Evolutionary conservation across 2,888 invertebrate genomes (phyloP).

Genomic region (Xestoiulus laeticollis): DNA sequence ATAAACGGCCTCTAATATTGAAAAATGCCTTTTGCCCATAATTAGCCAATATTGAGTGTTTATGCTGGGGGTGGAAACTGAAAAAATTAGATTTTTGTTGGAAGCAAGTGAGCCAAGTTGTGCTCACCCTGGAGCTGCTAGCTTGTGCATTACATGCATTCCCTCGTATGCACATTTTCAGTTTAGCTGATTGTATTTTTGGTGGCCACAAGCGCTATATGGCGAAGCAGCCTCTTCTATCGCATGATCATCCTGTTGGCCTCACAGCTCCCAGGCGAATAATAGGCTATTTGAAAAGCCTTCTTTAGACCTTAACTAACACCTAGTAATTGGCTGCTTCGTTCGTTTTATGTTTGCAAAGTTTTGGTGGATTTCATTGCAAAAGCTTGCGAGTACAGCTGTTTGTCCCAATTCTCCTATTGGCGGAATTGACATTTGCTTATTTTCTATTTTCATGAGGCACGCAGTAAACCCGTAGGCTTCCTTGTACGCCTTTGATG

Average conservation of each 20-base stretch:
- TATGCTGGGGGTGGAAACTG: too few relatives aligned
- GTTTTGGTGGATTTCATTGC: constrained; percentile 9
- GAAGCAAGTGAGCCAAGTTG: too few relatives aligned
- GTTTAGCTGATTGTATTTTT: neutral
- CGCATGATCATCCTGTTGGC: neutral
- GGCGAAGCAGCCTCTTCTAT: neutral
- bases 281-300: constrained; percentile 19
- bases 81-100: too few relatives aligned
- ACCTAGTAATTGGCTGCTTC: constrained; percentile 26
- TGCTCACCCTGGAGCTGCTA: neutral
- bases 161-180: neutral
- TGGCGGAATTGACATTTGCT: constrained; percentile 9
- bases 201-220: neutral
- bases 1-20: too few relatives aligned
- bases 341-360: constrained; percentile 26
- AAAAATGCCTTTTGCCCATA: too few relatives aligned
- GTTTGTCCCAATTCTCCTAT: constrained; percentile 26
- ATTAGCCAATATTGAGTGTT: too few relatives aligned
- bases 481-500: neutral
- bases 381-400: constrained; percentile 10
- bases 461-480: constrained; percentile 3
- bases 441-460: constrained; percentile 18
- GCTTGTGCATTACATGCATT: neutral
- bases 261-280: constrained; percentile 17
- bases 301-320: constrained; percentile 26